Evolutionary conservation across 2,888 invertebrate species (phyloP), one percentile per base, ranked within the genome.

Genomic region (Calameuta filiformis): DNA sequence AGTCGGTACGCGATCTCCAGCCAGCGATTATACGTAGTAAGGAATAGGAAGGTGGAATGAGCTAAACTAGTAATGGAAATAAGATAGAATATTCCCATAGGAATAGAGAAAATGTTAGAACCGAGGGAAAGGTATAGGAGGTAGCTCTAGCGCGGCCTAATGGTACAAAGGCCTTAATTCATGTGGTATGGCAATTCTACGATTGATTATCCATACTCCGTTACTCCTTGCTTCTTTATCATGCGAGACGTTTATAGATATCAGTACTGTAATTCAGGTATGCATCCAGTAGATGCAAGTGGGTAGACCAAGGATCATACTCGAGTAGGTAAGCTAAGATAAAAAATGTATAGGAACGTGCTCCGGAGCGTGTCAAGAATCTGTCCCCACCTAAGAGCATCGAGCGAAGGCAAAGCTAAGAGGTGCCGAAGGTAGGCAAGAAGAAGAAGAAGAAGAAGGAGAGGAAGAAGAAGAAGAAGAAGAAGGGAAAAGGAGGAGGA

Each of bases 301-400:
- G 15, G 56, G 56, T 9, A 23, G 56, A 56, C 56, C 15, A 6
- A 15, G 40, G 40, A 40, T 40, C 40, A 15, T 56, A 56, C 23
- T 23, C 56, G 56, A 56, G 56, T 56, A 23, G 56, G 23, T 56
- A 23, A 56, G 56, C 9, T 9, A 15, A 23, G 9, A 9, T 23
- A 56, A 56, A 56, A 81, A 77, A 79, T 79, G 79, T 79, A 23
- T 56, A 56, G 85, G 81, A 79, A 80, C 82, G 85, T 82, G 85
- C 80, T 79, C 82, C 83, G 84, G 80, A 83, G 85, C 83, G 85
- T 85, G 87, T 84, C 84, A 87, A 85, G 87, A 87, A 87, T 88
- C 86, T 85, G 84, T 85, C 88, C 88, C 87, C 87, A 84, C 87
- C 84, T 82, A 78, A 79, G n/a, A 30, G 74, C 31, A 11, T 34